Evolutionary conservation across 2,888 invertebrate species (phyloP), one percentile per base, ranked within the genome.

Genomic region (Celastrina argiolus): DNA sequence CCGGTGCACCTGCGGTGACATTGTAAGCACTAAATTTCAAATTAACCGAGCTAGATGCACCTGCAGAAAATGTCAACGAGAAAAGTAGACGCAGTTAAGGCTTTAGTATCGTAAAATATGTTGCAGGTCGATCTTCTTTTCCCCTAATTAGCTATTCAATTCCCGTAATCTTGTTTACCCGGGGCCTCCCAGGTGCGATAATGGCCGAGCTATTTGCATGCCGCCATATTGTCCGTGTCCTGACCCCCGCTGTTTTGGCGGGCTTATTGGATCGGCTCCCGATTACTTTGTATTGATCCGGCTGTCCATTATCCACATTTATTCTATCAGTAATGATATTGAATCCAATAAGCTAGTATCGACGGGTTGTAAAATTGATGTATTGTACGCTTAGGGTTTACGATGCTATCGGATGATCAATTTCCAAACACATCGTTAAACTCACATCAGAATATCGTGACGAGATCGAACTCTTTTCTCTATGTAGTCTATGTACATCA

Each of bases 241-340:
- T 78, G 80, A 83, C 86, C 87, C 88, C 90, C 84, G 86, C 85
- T 85, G 87, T 85, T 88, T 87, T 84, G 87, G 85, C 84, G 78
- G 83, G 90, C 87, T 90, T 90, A 91, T 90, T 90, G 90, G 90
- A 88, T 89, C 87, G 85, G 85, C 78, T 85, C 80, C 87, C 90
- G 89, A 91, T 90, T 89, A 90, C 90, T 88, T 88, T 87, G 88
- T 90, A 91, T 91, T 88, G 90, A 90, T 91, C 87, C 85, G 81
- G 81, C 78, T 84, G 87, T 88, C 88, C 88, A 88, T 90, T 89
- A 90, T 88, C 87, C 86, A 87, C 83, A 84, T 88, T 88, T 87
- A 86, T 88, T 89, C 87, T 85, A 85, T 86, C 87, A 78, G 83
- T 85, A 87, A 88, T 88, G 87, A 84, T 86, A 84, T 81, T 74